phyloP scores from a whole-genome alignment of 2,113 vertebrate species.

The Galemys pyrenaicus region DNA sequence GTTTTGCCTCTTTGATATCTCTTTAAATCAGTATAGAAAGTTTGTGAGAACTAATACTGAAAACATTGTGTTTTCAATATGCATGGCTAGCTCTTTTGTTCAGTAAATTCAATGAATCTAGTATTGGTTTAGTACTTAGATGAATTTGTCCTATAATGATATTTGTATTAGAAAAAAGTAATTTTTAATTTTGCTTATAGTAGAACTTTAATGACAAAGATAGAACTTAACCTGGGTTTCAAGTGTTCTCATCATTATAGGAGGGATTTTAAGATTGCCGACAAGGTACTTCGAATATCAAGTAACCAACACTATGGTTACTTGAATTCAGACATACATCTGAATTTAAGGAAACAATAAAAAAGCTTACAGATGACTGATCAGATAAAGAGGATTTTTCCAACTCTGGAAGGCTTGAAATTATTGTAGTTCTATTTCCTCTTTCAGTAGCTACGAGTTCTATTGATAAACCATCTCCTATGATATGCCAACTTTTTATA shows the following conservation, averaged over 20 bases:
- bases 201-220: background rate
- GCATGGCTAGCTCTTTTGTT: background rate
- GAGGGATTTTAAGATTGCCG: background rate
- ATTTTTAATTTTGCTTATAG: background rate
- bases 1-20: background rate
- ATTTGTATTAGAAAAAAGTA: background rate
- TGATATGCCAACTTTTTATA: constrained; percentile 96
- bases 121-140: background rate
- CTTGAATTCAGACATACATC: background rate
- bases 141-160: background rate
- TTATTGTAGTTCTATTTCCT: constrained; percentile 92
- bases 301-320: background rate
- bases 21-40: background rate
- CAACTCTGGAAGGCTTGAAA: constrained; percentile 89
- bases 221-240: background rate
- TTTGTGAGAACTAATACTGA: background rate
- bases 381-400: constrained; percentile 89
- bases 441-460: constrained; percentile 94
- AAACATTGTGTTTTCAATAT: background rate
- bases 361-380: constrained; percentile 90
- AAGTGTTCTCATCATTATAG: background rate
- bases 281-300: background rate
- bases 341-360: constrained; percentile 27
- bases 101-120: background rate
- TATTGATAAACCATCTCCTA: constrained; percentile 95